Evolutionary conservation across 2,797 vertebrate genomes (phyloP).

Genomic region (Megaceryle alcyon): DNA sequence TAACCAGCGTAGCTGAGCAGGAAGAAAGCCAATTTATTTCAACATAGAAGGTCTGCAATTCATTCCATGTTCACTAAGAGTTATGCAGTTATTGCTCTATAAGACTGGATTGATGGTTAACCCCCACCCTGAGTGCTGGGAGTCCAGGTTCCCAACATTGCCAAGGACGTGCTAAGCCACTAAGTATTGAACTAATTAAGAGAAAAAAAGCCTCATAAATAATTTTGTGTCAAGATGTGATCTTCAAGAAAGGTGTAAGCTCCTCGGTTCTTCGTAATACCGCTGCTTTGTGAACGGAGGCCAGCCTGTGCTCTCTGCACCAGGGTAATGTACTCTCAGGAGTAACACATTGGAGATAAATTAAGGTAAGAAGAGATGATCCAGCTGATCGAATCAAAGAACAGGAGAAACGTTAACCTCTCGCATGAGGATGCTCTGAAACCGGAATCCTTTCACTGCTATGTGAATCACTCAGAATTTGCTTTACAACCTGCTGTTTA

Average conservation of each 20-base stretch:
- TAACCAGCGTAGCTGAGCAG: neutral
- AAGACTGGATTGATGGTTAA: neutral
- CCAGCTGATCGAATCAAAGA: neutral
- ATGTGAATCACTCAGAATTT: neutral
- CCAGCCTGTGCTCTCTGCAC: neutral
- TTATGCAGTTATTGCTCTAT: slow-evolving; percentile 53
- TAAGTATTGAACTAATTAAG: neutral
- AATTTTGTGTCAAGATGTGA: neutral
- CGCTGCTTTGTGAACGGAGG: neutral
- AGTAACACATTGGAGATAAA: neutral
- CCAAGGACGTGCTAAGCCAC: neutral
- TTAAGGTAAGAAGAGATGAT: neutral
- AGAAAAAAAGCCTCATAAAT: neutral
- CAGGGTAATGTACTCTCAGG: neutral
- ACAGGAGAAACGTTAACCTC: neutral
- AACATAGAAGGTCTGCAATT: slow-evolving; percentile 17
- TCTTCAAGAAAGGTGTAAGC: neutral
- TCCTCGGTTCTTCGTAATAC: neutral
- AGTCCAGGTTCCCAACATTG: neutral
- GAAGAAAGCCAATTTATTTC: slow-evolving; percentile 49
- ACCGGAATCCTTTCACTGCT: slow-evolving; percentile 21
- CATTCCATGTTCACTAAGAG: neutral
- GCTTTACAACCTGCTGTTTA: neutral
- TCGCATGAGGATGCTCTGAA: neutral
- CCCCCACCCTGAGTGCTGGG: neutral